A percentile compares a stretch with the other conserved stretches of the same genome.
phyloP scores from a whole-genome alignment of 1,140 invertebrate species.

The Papilio helenus region DNA sequence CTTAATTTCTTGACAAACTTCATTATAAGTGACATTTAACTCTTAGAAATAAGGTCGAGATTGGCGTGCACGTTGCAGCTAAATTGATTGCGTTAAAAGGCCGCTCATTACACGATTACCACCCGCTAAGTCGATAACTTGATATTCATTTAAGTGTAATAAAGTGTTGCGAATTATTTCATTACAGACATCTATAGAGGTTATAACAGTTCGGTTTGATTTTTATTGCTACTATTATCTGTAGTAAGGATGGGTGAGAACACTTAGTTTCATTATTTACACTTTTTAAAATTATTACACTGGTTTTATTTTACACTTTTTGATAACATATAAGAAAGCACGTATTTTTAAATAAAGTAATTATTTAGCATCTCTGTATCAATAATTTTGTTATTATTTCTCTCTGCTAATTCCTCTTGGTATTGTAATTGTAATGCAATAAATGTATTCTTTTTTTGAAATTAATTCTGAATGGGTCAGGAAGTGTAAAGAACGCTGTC shows the following conservation, averaged over 20 bases:
- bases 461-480: neutral
- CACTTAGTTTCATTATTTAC: constrained; percentile 37
- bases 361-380: too few relatives aligned
- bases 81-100: constrained; percentile 59
- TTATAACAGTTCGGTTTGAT: constrained; percentile 55
- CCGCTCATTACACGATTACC: constrained; percentile 70
- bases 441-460: neutral
- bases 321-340: neutral
- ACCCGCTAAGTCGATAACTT: constrained; percentile 74
- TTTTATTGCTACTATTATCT: constrained; percentile 52
- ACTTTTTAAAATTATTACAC: constrained; percentile 33
- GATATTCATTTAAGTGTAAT: constrained; percentile 65
- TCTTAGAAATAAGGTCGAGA: constrained; percentile 48
- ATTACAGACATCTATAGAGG: constrained; percentile 58
- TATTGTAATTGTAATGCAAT: neutral
- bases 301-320: constrained; percentile 6
- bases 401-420: too few relatives aligned
- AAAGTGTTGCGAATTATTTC: constrained; percentile 79
- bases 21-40: constrained; percentile 40
- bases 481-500: neutral
- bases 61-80: constrained; percentile 42
- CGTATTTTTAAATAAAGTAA: too few relatives aligned
- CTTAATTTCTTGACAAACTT: constrained; percentile 56
- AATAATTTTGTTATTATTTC: too few relatives aligned
- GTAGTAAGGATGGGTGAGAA: constrained; percentile 46